Conservation (phyloP, 2,113 vertebrate genomes). For the Rousettus leschenaultii region DNA sequence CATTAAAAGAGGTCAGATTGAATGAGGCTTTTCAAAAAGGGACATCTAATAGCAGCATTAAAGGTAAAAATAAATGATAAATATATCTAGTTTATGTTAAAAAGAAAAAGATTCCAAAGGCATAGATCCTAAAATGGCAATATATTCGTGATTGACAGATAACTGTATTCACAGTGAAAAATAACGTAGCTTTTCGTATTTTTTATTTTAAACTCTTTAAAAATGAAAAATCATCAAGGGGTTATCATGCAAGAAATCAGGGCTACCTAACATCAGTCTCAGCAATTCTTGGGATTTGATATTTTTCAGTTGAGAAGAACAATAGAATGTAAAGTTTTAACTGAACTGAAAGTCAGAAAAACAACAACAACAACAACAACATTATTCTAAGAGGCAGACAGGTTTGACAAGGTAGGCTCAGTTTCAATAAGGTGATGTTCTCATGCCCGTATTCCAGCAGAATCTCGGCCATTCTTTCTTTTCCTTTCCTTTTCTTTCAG, state of each 20-base stretch:
- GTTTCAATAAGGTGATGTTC: background rate
- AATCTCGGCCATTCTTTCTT: background rate
- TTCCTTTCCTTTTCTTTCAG: background rate
- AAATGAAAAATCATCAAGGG: constrained; percentile 59
- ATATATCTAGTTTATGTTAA: constrained; percentile 66
- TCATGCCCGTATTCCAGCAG: background rate
- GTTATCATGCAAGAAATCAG: constrained; percentile 48
- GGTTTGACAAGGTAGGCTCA: background rate
- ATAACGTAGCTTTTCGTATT: constrained; percentile 75
- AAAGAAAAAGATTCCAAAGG: constrained; percentile 65
- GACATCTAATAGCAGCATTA: constrained; percentile 70
- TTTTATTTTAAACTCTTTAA: constrained; percentile 71
- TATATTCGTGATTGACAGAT: constrained; percentile 66
- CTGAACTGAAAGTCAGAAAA: background rate
- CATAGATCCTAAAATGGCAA: constrained; percentile 64
- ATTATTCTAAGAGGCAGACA: constrained; percentile 21
- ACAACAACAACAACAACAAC: no score
- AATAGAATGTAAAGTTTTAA: constrained; percentile 59
- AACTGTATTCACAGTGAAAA: constrained; percentile 72
- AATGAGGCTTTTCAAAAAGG: constrained; percentile 53
- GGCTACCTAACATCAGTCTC: background rate
- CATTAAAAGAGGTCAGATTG: constrained; percentile 78
- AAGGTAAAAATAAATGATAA: constrained; percentile 79
- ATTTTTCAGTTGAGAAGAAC: constrained; percentile 48
- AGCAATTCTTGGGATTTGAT: background rate